Conservation (phyloP, 2,888 invertebrate species). For the Phytoseiulus persimilis region DNA sequence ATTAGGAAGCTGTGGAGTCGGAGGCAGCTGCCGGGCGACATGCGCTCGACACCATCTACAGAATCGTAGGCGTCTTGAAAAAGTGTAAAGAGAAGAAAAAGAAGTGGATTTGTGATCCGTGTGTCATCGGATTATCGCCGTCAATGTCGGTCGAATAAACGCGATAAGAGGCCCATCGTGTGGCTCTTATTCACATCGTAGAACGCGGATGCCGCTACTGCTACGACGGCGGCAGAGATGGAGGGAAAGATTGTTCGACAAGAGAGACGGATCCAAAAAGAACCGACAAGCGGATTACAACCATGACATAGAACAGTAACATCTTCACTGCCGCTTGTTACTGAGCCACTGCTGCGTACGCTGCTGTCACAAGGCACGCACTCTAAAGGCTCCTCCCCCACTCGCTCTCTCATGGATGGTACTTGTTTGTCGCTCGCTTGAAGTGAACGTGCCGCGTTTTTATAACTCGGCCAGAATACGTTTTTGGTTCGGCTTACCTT, state of each 20-base stretch:
- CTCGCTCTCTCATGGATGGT: not conserved
- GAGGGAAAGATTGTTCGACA: not conserved
- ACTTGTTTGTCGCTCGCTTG: not conserved
- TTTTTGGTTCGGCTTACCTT: not conserved
- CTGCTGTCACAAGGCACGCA: not conserved
- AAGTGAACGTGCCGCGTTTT: not conserved
- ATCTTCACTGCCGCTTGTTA: not conserved
- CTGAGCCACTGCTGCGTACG: not conserved
- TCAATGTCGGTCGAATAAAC: not conserved
- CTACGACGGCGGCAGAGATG: not conserved
- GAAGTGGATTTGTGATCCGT: not conserved
- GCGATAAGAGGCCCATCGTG: not conserved
- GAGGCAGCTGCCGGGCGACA: not conserved
- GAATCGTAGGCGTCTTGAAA: not conserved
- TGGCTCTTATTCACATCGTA: not conserved
- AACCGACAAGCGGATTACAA: constrained; percentile 5
- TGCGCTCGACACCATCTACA: not conserved
- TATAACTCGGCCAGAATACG: not conserved
- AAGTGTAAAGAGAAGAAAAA: not conserved
- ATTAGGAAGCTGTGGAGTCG: not conserved
- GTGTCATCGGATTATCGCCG: constrained; percentile 5
- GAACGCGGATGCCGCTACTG: not conserved
- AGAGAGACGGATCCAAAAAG: not conserved
- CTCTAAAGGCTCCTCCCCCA: not conserved
- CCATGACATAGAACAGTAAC: not conserved